Percentiles rank a stretch among this genome's conserved stretches.
These are phyloP conservation scores for Egretta garzetta DNA, from an alignment of 2,113 vertebrate genomes.

Conservation along the genomic window DNA sequence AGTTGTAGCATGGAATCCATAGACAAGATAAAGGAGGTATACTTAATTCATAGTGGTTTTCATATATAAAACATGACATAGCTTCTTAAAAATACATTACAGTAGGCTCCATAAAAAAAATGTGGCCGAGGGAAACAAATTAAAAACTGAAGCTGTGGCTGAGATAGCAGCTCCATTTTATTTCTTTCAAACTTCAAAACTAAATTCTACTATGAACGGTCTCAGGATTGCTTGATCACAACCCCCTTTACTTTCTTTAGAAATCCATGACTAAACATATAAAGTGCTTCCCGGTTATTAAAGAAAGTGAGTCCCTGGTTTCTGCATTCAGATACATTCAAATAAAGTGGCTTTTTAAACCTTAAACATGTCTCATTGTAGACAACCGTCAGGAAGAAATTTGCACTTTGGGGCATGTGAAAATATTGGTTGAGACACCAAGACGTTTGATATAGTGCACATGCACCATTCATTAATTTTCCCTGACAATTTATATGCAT, in stretches of 20 bases:
- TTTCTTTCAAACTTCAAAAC: not conserved
- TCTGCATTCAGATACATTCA: not conserved
- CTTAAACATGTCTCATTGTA: not conserved
- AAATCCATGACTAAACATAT: not conserved
- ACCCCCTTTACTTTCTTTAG: not conserved
- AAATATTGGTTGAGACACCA: constrained; percentile 43
- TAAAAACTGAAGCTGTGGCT: not conserved
- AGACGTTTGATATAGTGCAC: constrained; percentile 20
- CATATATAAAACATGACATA: not conserved
- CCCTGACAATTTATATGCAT: constrained; percentile 14
- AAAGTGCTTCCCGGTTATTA: not conserved
- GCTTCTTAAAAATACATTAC: not conserved
- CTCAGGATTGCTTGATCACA: not conserved
- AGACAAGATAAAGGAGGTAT: not conserved
- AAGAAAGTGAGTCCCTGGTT: not conserved
- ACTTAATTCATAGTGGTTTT: not conserved
- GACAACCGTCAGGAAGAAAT: not conserved
- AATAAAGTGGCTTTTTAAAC: not conserved
- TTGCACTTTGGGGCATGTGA: constrained; percentile 25
- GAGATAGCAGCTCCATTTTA: not conserved
- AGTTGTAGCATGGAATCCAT: not conserved
- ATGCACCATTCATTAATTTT: constrained; percentile 16
- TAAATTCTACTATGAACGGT: not conserved
- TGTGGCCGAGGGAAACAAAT: not conserved
- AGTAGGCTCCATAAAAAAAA: not conserved